Percentiles rank a stretch among this genome's conserved stretches.
These are phyloP conservation scores for Meteorus colon DNA, from an alignment of 2,888 invertebrate species.

Conservation along the genomic window DNA sequence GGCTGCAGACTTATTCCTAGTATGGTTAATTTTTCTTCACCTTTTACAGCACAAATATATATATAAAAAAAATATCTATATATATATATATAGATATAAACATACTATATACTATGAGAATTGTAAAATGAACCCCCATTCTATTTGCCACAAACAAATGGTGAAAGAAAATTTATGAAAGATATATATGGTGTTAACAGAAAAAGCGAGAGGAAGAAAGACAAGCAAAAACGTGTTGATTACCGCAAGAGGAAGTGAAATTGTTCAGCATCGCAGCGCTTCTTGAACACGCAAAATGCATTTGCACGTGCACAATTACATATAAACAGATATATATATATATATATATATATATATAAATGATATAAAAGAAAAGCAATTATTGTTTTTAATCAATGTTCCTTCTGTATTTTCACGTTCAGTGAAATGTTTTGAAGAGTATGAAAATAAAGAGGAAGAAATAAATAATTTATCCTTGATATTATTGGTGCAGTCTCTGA, in stretches of 20 bases:
- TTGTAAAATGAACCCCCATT: conserved; percentile 2
- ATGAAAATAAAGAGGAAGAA: background rate
- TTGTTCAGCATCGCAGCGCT: conserved; percentile 21
- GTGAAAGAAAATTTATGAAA: background rate
- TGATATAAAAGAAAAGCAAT: background rate
- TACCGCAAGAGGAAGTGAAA: conserved; percentile 29
- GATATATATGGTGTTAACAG: conserved; percentile 7
- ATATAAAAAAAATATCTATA: background rate
- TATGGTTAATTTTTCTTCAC: conserved; percentile 9
- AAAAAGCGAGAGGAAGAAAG: background rate
- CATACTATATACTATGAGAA: background rate
- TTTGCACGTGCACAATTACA: conserved; percentile 6
- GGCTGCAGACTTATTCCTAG: conserved; percentile 23
- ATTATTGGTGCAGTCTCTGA: background rate
- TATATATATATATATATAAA: background rate
- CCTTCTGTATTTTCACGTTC: background rate
- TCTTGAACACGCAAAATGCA: conserved; percentile 20
- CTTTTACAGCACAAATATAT: background rate
- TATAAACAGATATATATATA: background rate
- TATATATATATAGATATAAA: background rate
- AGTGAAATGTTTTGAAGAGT: background rate
- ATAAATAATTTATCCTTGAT: background rate
- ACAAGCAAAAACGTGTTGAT: background rate
- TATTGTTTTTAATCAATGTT: conserved; percentile 10
- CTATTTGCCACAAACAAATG: background rate